Percentiles rank a stretch among this genome's conserved stretches.
phyloP scores from a whole-genome alignment of 1,140 invertebrate species.

The Zaprionus vittiger region DNA sequence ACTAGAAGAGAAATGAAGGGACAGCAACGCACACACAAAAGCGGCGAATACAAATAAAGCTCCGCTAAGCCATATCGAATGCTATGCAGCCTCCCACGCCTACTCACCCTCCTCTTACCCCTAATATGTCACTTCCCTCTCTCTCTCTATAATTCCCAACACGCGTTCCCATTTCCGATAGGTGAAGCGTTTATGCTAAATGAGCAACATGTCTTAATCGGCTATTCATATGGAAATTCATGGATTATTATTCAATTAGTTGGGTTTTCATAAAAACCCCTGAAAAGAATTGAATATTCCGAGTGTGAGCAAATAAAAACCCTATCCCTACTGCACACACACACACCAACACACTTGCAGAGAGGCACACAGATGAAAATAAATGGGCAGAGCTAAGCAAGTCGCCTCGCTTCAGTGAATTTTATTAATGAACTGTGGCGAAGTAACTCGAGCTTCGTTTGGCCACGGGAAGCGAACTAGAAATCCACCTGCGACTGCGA shows the following conservation, averaged over 20 bases:
- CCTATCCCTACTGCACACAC: conserved; percentile 20
- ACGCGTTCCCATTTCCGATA: conserved; percentile 52
- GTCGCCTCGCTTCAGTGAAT: conserved; percentile 78
- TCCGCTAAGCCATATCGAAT: conserved; percentile 41
- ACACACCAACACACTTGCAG: not conserved
- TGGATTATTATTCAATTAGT: conserved; percentile 82
- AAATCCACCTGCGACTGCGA: conserved; percentile 69
- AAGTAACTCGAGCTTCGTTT: conserved; percentile 69
- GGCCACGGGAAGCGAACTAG: conserved; percentile 71
- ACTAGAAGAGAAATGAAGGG: conserved; percentile 27
- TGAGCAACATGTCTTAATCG: conserved; percentile 77
- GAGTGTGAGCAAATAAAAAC: conserved; percentile 26
- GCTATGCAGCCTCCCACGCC: conserved; percentile 7
- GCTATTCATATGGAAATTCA: conserved; percentile 78
- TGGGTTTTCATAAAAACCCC: conserved; percentile 59
- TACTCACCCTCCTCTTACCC: not conserved
- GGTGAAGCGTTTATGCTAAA: conserved; percentile 67
- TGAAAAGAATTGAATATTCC: conserved; percentile 24
- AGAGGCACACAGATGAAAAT: conserved; percentile 43
- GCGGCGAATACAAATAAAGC: conserved; percentile 22
- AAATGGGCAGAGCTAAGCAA: conserved; percentile 73
- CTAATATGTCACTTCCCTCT: too few relatives aligned
- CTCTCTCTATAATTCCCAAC: conserved; percentile 21
- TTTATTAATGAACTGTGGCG: conserved; percentile 81
- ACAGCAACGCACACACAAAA: conserved; percentile 28